Conservation (phyloP, 1,140 invertebrate species). For the Rhyacophila brunnea region DNA sequence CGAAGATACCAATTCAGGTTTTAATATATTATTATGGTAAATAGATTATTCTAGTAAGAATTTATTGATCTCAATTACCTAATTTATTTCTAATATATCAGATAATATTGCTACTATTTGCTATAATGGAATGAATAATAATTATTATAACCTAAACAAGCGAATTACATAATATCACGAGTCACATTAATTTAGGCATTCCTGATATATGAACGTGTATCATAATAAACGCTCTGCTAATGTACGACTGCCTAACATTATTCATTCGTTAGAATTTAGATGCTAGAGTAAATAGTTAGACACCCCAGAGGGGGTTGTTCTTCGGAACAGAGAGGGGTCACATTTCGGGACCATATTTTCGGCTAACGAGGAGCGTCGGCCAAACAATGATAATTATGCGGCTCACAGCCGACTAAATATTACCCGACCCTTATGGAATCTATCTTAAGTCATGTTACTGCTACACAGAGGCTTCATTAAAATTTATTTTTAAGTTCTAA, state of each 20-base stretch:
- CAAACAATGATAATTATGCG: slow-evolving; percentile 30
- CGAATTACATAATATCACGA: no score
- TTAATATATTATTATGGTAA: no score
- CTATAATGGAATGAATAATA: no score
- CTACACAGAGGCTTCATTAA: neutral
- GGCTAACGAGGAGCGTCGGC: slow-evolving; percentile 16
- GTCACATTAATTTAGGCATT: neutral
- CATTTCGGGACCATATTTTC: slow-evolving; percentile 18
- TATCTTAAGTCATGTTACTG: neutral
- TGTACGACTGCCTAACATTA: neutral
- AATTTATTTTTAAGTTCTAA: neutral
- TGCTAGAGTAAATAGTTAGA: slow-evolving; percentile 7
- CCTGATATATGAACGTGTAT: neutral
- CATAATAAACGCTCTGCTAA: neutral
- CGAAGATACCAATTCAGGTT: no score
- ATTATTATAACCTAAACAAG: no score
- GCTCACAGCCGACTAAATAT: slow-evolving; percentile 10
- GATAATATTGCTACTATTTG: no score
- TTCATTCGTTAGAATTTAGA: slow-evolving; percentile 6
- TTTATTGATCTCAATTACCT: no score
- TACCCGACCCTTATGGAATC: neutral
- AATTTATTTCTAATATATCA: no score
- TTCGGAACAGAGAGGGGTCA: slow-evolving; percentile 2
- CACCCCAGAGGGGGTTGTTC: neutral
- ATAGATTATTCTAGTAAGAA: no score